These are phyloP conservation scores for Lordiphosa mommai DNA, from an alignment of 1,140 invertebrate genomes.

Conservation along the genomic window DNA sequence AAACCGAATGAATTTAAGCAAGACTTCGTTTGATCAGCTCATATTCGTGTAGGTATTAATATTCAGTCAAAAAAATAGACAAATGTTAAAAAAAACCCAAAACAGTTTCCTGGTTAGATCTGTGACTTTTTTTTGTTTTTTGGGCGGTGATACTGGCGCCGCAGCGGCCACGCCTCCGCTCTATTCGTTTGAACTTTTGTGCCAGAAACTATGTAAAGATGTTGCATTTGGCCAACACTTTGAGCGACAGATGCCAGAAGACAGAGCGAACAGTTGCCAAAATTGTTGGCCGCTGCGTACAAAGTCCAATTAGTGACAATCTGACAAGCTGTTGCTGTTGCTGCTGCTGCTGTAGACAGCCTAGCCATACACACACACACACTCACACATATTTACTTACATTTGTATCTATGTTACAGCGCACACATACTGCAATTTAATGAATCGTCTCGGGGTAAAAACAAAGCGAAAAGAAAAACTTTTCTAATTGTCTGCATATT, in stretches of 20 bases:
- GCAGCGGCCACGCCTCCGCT: conserved; percentile 27
- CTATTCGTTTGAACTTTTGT: conserved; percentile 61
- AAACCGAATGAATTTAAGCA: too few relatives aligned
- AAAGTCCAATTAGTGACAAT: conserved; percentile 71
- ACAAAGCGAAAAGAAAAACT: conserved; percentile 25
- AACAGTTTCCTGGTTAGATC: background rate
- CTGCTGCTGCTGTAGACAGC: conserved; percentile 3
- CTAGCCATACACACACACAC: conserved; percentile 10
- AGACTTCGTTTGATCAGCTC: too few relatives aligned
- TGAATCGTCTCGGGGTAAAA: conserved; percentile 26
- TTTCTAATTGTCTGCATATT: conserved; percentile 61
- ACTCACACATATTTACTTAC: background rate
- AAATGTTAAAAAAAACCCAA: background rate
- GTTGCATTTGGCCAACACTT: conserved; percentile 34
- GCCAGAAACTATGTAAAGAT: conserved; percentile 46
- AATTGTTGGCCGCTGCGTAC: conserved; percentile 41
- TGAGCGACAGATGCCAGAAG: conserved; percentile 54
- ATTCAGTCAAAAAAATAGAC: too few relatives aligned
- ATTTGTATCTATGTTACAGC: too few relatives aligned
- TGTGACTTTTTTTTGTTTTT: too few relatives aligned
- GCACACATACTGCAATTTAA: conserved; percentile 4
- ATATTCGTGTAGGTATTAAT: too few relatives aligned
- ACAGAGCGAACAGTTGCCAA: conserved; percentile 39
- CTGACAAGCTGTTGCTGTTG: conserved; percentile 47
- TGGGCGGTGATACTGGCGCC: too few relatives aligned